Evolutionary conservation across 64 coral and sea anemone genomes (phyloP), one percentile per base, ranked within the genome.

Genomic region (Trachythela sp.): DNA sequence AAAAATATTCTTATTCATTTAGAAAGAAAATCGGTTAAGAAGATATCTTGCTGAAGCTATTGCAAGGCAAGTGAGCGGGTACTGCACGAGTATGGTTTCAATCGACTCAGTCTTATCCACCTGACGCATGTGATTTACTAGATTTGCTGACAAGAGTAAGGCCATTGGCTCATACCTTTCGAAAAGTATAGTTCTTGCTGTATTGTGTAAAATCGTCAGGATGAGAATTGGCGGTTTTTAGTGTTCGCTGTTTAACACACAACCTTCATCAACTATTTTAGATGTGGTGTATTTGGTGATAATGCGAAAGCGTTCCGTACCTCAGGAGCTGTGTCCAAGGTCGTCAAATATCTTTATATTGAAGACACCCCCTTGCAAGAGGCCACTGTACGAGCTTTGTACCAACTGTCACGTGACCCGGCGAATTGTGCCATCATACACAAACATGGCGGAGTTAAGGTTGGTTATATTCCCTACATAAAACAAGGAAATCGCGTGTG

Each of bases 401-500:
- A 97, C 56, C 95, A 97, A 83, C 88, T 97, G 6, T 97, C 95
- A 87, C 95, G 85, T 71, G 84, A 83, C 20, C 90, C 92, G 11
- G 88, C 92, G 14, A 94, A 92, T 40, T 97, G 95, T 27, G 92
- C 94, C 37, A 94, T 70, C 77, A 97, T 97, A 89, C 95, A 97
- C 31, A 76, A 87, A 33, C 49, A 85, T 35, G 95, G 95, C 56
- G 92, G 94, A 22, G 92, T 97, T 36, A 97, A 94, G 92, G 92
- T 94, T 85, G 2, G 26, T n/a, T 51, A 24, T 35, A 86, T 13
- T 11, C 33, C 11, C 13, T 4, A 11, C 2, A 86, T 3, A 40
- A 48, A 48, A 41, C 33, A 50, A 84, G 36, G 4, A 15, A 33
- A 41, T 14, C 1, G 20, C n/a, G 33, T 86, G 13, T 20, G 29